Evolutionary conservation across 2,113 vertebrate genomes (phyloP), one percentile per base, ranked within the genome.

Genomic region (Myiopsitta monachus): DNA sequence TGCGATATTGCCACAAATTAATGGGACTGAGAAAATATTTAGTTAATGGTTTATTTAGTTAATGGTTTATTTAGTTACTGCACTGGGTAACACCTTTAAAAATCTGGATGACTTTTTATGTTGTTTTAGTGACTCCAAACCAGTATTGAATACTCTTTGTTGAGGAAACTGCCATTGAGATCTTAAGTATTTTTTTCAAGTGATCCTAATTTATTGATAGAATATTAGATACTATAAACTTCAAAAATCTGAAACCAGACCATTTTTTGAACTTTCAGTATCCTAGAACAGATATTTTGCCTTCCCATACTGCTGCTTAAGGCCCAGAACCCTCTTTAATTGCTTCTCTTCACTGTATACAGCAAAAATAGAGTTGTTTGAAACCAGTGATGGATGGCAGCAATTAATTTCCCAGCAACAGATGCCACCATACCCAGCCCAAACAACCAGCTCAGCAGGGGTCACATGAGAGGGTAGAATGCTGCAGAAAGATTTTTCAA

Each of bases 401-500:
- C 75, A 75, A 41, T 62, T 46, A 4, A 70, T 83, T 43, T 90
- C 38, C 72, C 63, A 62, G 46, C 38, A 95, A 79, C 27, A 88
- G 80, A 72, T 91, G 43, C 51, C 38, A 64, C 31, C 36, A 55
- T 19, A 66, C 49, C 49, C 44, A 66, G 46, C 5, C 30, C 31
- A 74, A 87, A 3, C 57, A 49, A 61, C 46, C 63, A 79, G 81
- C 44, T 88, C 44, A 52, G 81, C 69, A 88, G 83, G 47, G 51
- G 46, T 88, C 82, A 49, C 9, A 6, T 31, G 66, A 41, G 57
- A 88, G 57, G 31, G 27, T 11, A 70, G 44, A 47, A 18, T 61
- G 61, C 57, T 70, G 46, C 69, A 87, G 82, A 76, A 41, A 54
- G 87, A 67, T 79, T 91, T 95, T 91, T 63, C 79, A 92, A 90